These are phyloP conservation scores for Natrix natrix DNA, from an alignment of 2,797 vertebrate species.

Conservation along the genomic window DNA sequence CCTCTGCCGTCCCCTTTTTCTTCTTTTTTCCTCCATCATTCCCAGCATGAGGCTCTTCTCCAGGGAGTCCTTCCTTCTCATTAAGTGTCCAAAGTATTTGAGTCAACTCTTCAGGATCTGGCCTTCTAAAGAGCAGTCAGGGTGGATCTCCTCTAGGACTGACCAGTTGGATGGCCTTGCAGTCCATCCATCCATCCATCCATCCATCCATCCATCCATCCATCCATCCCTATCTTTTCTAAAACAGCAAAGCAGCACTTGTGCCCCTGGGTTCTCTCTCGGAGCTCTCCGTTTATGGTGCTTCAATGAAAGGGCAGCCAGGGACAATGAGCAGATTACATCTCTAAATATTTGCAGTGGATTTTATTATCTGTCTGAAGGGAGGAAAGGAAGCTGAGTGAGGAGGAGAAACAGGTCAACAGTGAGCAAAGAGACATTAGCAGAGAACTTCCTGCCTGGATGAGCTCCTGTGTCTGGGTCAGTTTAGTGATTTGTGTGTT, in stretches of 20 bases:
- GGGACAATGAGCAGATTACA: neutral
- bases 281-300: neutral
- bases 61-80: too few relatives aligned
- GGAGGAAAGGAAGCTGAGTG: neutral
- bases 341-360: conserved; percentile 1
- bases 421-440: neutral
- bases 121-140: too few relatives aligned
- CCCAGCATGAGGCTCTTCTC: too few relatives aligned
- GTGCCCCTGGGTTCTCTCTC: neutral
- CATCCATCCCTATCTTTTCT: too few relatives aligned
- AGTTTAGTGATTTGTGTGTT: neutral
- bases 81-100: too few relatives aligned
- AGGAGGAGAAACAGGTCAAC: neutral
- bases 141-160: too few relatives aligned
- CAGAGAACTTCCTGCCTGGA: neutral
- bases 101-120: too few relatives aligned
- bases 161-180: too few relatives aligned
- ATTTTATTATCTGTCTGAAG: neutral
- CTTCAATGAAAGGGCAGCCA: neutral
- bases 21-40: too few relatives aligned
- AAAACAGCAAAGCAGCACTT: neutral
- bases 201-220: too few relatives aligned
- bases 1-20: too few relatives aligned
- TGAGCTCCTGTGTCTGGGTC: neutral
- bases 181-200: too few relatives aligned